Evolutionary conservation across 2,797 vertebrate species (phyloP).

Genomic region (Urophycis tenuis): DNA sequence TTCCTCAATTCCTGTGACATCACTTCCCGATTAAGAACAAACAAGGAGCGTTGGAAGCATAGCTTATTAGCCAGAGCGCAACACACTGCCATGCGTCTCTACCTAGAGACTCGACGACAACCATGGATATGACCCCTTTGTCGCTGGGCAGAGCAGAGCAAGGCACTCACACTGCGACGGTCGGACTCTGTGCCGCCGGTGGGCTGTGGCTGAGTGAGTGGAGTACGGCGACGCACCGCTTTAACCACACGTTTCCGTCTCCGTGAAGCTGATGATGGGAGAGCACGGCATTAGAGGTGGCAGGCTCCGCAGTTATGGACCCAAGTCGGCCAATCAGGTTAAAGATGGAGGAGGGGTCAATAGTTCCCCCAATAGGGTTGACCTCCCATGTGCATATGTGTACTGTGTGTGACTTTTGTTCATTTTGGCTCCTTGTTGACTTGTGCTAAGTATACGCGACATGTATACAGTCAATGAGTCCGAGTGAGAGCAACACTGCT

Average conservation of each 20-base stretch:
- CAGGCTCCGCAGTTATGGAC: neutral
- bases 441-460: neutral
- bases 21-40: constrained; percentile 11
- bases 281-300: neutral
- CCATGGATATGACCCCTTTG: neutral
- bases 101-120: neutral
- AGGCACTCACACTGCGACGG: neutral
- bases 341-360: neutral
- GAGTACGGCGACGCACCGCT: neutral
- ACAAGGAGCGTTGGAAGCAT: neutral
- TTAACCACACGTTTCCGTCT: neutral
- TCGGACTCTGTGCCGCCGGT: neutral
- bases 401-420: neutral
- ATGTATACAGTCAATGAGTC: neutral
- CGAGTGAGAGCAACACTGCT: neutral
- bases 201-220: neutral
- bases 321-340: neutral
- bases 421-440: neutral
- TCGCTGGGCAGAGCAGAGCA: too few species aligned
- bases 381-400: neutral
- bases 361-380: neutral
- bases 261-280: neutral
- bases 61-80: neutral
- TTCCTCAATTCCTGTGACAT: constrained; percentile 7
- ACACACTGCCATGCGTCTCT: neutral